phyloP scores from a whole-genome alignment of 2,797 vertebrate species.

The Hirundo rustica region DNA sequence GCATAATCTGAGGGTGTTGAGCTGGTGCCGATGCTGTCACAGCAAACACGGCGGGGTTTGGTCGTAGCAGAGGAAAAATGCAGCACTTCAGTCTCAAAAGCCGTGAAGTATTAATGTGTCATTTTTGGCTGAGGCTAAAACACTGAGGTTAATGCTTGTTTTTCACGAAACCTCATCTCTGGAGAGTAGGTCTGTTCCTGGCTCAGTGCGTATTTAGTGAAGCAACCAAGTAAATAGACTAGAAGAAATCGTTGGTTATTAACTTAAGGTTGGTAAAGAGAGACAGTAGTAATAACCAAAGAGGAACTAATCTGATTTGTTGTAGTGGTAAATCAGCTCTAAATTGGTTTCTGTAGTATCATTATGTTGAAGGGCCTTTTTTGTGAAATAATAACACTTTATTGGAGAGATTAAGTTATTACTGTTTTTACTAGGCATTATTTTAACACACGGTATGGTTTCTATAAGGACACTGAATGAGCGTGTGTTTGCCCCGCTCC shows the following conservation, averaged over 20 bases:
- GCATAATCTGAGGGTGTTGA: background rate
- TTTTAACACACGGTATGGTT: background rate
- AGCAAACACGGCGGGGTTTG: background rate
- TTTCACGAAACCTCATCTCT: background rate
- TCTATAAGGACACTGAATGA: background rate
- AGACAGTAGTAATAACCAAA: background rate
- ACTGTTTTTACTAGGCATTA: background rate
- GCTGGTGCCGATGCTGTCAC: background rate
- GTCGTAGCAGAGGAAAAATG: rapidly evolving
- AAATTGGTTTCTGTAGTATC: background rate
- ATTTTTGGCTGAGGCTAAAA: background rate
- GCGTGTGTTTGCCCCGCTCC: background rate
- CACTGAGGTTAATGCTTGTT: background rate
- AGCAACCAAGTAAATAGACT: background rate
- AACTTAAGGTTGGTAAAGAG: background rate
- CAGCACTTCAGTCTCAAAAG: background rate
- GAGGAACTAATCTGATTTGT: background rate
- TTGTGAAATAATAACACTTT: background rate
- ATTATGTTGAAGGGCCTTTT: background rate
- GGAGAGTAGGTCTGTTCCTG: background rate
- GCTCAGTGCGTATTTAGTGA: background rate
- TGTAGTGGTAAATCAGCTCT: background rate
- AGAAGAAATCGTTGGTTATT: slow-evolving; percentile 1
- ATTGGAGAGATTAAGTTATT: background rate
- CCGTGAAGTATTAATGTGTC: background rate